Evolutionary conservation across 2,888 invertebrate genomes (phyloP).

Genomic region (Acronicta leporina): DNA sequence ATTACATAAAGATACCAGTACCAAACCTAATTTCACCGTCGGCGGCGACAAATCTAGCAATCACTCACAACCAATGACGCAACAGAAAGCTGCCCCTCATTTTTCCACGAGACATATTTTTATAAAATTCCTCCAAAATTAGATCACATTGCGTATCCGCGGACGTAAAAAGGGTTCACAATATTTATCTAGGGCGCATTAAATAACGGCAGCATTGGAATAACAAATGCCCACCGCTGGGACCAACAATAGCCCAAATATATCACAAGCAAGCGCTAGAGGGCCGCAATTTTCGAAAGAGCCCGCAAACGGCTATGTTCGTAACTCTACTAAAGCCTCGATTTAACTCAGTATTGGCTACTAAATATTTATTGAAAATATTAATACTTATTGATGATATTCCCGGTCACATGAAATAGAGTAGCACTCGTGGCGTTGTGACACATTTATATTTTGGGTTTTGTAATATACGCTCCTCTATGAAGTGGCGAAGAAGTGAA

Average conservation of each 20-base stretch:
- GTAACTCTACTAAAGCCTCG: slow-evolving; percentile 54
- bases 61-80: slow-evolving; percentile 38
- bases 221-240: slow-evolving; percentile 75
- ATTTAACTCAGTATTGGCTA: slow-evolving; percentile 55
- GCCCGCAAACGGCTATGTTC: slow-evolving; percentile 51
- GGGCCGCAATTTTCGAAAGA: slow-evolving; percentile 68
- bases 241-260: slow-evolving; percentile 72
- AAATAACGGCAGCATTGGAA: slow-evolving; percentile 74
- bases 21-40: slow-evolving; percentile 43
- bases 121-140: slow-evolving; percentile 65
- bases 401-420: slow-evolving; percentile 37
- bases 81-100: slow-evolving; percentile 34
- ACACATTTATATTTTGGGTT: slow-evolving; percentile 8
- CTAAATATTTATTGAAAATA: slow-evolving; percentile 60
- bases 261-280: slow-evolving; percentile 65
- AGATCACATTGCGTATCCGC: slow-evolving; percentile 62
- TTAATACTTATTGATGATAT: slow-evolving; percentile 54
- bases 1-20: slow-evolving; percentile 51
- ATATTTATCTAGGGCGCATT: slow-evolving; percentile 77
- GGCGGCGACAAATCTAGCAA: slow-evolving; percentile 48
- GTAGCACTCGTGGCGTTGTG: slow-evolving; percentile 15
- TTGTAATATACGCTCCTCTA: no score
- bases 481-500: no score
- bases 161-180: slow-evolving; percentile 73
- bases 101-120: slow-evolving; percentile 60